phyloP scores from a whole-genome alignment of 2,888 invertebrate species.

The Calliscelio sp. region DNA sequence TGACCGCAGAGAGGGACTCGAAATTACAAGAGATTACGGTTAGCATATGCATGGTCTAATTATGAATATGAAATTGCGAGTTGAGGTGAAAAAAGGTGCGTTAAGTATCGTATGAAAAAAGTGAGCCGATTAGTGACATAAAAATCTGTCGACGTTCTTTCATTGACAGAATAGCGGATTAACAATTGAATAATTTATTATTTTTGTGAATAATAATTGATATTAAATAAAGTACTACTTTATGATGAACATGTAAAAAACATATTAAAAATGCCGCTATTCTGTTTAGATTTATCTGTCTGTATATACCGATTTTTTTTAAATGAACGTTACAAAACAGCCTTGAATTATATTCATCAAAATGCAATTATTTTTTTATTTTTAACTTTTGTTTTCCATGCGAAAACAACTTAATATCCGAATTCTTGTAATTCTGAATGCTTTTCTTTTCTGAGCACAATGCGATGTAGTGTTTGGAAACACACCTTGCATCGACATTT shows the following conservation, averaged over 20 bases:
- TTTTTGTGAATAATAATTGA: slow-evolving; percentile 45
- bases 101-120: slow-evolving; percentile 49
- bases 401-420: too few relatives aligned
- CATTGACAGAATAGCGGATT: slow-evolving; percentile 47
- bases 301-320: too few relatives aligned
- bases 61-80: slow-evolving; percentile 59
- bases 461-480: not conserved
- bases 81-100: slow-evolving; percentile 33
- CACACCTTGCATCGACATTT: slow-evolving; percentile 96
- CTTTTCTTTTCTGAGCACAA: too few relatives aligned
- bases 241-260: slow-evolving; percentile 35
- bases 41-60: slow-evolving; percentile 57
- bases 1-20: slow-evolving; percentile 36
- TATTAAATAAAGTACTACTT: slow-evolving; percentile 31
- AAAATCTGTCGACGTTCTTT: slow-evolving; percentile 46
- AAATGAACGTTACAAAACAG: too few relatives aligned
- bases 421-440: too few relatives aligned
- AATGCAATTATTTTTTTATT: too few relatives aligned
- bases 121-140: slow-evolving; percentile 51
- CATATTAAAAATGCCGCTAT: slow-evolving; percentile 2
- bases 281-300: too few relatives aligned
- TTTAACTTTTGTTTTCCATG: too few relatives aligned
- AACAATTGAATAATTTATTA: slow-evolving; percentile 61
- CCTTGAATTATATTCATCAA: too few relatives aligned
- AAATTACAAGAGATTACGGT: slow-evolving; percentile 64